Evolutionary conservation across 2,797 vertebrate species (phyloP), one percentile per base, ranked within the genome.

Genomic region (Coregonus ussuriensis): DNA sequence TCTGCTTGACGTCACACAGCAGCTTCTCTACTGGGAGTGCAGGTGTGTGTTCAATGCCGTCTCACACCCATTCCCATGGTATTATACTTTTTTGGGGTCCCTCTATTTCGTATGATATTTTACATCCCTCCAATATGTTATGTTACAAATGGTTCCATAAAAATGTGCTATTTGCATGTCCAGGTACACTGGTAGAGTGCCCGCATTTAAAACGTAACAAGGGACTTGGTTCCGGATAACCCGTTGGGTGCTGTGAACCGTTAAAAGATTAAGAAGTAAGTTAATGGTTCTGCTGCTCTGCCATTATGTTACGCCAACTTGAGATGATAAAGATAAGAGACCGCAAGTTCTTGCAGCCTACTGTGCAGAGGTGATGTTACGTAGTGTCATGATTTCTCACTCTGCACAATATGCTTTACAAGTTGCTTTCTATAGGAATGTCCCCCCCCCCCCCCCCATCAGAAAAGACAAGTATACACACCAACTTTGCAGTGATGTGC

Each of bases 1-100:
- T 77, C 9, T 66, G 25, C 54, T 76, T 71, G 7, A 68, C 53
- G n/a, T 52, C 16, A 72, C 16, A n/a, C 82, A 79, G 75, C 15
- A 68, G 15, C 29, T 68, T 62, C 66, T 54, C 65, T 5, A 68
- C 47, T 52, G 13, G 31, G 11, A 25, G 56, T 33, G 16, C 29
- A 59, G 6, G 15, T 68, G 6, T 18, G 16, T 16, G 53, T 56
- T 56, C 53, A 56, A 56, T 4, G 53, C 18, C 18, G 15, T 16
- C 15, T 18, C 16, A 18, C 56, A 62, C n/a, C n/a, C 6, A 21
- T 21, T 62, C 18, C 16, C 54, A 59, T 18, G 18, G 18, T 6
- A 59, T 59, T 59, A 59, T 9, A n/a, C 18, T n/a, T n/a, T 62
- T 62, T 18, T 62, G 18, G 6, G 6, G 56, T 21, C 56, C 6